Evolutionary conservation across 2,113 vertebrate genomes (phyloP).

Genomic region (Cardinalis cardinalis): DNA sequence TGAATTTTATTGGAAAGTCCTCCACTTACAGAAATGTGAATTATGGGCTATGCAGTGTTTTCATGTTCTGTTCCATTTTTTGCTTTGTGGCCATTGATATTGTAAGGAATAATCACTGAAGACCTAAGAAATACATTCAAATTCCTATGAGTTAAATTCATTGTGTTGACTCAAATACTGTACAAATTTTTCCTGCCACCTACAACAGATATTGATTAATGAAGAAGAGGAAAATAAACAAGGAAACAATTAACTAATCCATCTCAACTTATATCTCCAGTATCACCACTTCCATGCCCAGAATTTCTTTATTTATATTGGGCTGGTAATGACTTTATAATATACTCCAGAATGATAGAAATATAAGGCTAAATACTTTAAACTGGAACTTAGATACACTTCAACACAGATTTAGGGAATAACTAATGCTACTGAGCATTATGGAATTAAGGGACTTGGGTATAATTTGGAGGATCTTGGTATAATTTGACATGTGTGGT

Average conservation of each 20-base stretch:
- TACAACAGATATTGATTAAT: not conserved
- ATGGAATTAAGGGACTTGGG: not conserved
- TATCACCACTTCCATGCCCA: not conserved
- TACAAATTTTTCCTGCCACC: not conserved
- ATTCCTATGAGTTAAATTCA: not conserved
- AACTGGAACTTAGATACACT: not conserved
- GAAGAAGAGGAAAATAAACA: not conserved
- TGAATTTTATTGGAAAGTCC: conserved; percentile 25
- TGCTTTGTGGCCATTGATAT: not conserved
- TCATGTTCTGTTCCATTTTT: not conserved
- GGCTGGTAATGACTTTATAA: not conserved
- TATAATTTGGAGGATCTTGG: not conserved
- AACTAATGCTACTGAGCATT: not conserved
- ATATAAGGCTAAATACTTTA: not conserved
- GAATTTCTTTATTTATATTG: not conserved
- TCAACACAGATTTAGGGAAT: not conserved
- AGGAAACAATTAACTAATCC: not conserved
- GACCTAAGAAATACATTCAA: not conserved
- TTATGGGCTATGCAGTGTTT: not conserved
- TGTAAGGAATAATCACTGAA: not conserved
- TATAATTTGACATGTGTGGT: not conserved
- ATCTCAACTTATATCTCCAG: not conserved
- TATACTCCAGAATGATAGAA: not conserved
- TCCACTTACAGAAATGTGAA: conserved; percentile 23
- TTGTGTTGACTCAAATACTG: not conserved